Evolutionary conservation across 2,113 vertebrate genomes (phyloP).

Genomic region (Zosterops hypoxanthus): DNA sequence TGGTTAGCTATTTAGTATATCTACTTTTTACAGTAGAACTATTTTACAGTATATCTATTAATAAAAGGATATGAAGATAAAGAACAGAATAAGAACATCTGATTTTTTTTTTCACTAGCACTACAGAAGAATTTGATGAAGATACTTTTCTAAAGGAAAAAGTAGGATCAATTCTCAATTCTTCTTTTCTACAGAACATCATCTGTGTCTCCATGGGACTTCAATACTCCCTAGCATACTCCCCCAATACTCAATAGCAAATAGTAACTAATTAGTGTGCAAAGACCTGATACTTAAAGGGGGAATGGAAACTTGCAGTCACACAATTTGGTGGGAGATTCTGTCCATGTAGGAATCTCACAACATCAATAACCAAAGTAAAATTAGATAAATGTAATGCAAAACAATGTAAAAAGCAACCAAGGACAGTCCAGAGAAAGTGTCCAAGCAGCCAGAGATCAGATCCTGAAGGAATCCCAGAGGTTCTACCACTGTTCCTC

Average conservation of each 20-base stretch:
- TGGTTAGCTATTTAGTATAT: not conserved
- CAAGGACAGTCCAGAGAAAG: not conserved
- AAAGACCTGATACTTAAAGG: not conserved
- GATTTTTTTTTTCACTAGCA: not conserved
- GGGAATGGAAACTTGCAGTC: not conserved
- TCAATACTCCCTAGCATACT: not conserved
- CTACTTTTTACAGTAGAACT: no score
- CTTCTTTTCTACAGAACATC: not conserved
- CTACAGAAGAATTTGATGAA: not conserved
- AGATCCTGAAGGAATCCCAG: not conserved
- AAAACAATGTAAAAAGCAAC: not conserved
- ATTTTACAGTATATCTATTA: not conserved
- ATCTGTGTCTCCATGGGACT: not conserved
- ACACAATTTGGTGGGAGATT: not conserved
- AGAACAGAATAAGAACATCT: not conserved
- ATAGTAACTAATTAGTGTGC: not conserved
- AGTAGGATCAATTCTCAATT: not conserved
- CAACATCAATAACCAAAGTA: not conserved
- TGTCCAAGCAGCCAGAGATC: not conserved
- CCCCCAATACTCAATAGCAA: not conserved
- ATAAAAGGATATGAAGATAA: not conserved
- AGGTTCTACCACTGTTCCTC: rapidly evolving
- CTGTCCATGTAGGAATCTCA: not conserved
- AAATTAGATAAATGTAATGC: not conserved
- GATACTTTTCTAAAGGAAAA: not conserved